These are phyloP conservation scores for Eulacestoma nigropectus DNA, from an alignment of 2,113 vertebrate species.

Conservation along the genomic window DNA sequence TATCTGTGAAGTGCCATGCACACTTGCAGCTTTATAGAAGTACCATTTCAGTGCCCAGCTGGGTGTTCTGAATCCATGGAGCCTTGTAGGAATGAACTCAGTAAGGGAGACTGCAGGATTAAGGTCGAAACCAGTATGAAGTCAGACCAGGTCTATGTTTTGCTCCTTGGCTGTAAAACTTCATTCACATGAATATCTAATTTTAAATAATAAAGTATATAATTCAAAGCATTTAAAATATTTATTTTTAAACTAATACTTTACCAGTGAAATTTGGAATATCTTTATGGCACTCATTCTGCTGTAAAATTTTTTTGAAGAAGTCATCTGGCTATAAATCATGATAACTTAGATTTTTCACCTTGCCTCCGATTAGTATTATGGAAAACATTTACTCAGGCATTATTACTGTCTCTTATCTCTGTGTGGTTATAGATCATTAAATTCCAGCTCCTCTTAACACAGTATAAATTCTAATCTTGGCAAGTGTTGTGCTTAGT, in stretches of 20 bases:
- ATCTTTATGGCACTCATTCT: not conserved
- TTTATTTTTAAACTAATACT: not conserved
- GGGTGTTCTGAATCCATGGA: not conserved
- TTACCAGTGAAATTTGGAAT: not conserved
- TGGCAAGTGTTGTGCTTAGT: not conserved
- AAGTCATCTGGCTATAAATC: not conserved
- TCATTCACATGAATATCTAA: not conserved
- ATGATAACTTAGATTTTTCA: not conserved
- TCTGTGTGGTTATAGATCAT: not conserved
- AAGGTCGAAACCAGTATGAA: not conserved
- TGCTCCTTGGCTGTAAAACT: not conserved
- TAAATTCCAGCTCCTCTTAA: not conserved
- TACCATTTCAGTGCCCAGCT: rapidly evolving
- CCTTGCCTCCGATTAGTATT: not conserved
- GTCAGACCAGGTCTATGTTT: not conserved
- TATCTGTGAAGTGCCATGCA: not conserved
- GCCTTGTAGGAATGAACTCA: not conserved
- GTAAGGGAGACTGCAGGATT: not conserved
- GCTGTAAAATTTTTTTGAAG: not conserved
- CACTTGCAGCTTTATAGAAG: not conserved
- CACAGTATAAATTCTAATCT: not conserved
- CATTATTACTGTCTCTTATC: not conserved
- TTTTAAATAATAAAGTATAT: not conserved
- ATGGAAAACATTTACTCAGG: not conserved
- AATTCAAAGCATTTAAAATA: not conserved